Conservation (phyloP, 2,113 vertebrate species). For the Sturnira hondurensis region DNA sequence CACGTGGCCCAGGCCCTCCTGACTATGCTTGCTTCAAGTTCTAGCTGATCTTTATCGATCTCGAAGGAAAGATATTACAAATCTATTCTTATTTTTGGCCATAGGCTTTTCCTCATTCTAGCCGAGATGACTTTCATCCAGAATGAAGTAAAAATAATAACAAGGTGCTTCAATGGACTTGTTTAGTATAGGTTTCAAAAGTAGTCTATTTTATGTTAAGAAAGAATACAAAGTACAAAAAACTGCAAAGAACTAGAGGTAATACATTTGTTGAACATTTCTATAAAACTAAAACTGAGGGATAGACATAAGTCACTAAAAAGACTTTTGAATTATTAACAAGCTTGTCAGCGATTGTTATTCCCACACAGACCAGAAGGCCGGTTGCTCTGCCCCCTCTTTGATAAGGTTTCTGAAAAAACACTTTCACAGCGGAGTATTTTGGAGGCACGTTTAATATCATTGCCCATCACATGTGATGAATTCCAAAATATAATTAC, state of each 20-base stretch:
- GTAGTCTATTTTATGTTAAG: neutral
- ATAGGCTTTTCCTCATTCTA: neutral
- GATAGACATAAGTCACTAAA: neutral
- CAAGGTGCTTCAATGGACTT: neutral
- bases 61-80: neutral
- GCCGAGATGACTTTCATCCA: neutral
- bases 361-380: neutral
- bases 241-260: neutral
- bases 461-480: neutral
- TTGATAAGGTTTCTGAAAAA: neutral
- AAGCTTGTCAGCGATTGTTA: neutral
- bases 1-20: neutral
- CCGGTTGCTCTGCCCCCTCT: neutral
- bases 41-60: neutral
- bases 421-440: neutral
- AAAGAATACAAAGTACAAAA: conserved; percentile 4
- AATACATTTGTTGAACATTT: conserved; percentile 22
- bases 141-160: conserved; percentile 21
- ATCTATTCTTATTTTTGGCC: neutral
- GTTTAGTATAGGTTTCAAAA: neutral
- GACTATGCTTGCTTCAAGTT: neutral
- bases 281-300: conserved; percentile 14
- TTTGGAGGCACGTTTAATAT: neutral
- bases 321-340: conserved; percentile 32
- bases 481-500: neutral